Evolutionary conservation across 92 coral and sea anemone species (phyloP).

Genomic region (Phenganax marumi): DNA sequence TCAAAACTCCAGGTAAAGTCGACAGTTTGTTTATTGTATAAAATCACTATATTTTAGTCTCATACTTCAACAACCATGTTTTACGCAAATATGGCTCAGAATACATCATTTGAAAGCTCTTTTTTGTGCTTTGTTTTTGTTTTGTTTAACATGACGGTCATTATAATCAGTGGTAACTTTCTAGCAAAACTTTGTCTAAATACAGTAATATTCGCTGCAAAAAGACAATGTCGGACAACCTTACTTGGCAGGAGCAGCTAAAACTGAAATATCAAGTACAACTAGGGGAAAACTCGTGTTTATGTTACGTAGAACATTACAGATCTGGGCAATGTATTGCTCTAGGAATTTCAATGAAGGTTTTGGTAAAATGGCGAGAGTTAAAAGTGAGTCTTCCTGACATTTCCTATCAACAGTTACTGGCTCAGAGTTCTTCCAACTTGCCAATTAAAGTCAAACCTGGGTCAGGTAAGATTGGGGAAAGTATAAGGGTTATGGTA

Average conservation of each 20-base stretch:
- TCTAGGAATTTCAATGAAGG: constrained; percentile 28
- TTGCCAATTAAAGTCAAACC: constrained; percentile 42
- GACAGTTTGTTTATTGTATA: too few species aligned
- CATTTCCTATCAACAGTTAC: constrained; percentile 8
- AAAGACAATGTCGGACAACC: too few species aligned
- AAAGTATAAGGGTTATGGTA: constrained; percentile 20
- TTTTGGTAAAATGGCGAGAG: constrained; percentile 34
- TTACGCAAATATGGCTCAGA: too few species aligned
- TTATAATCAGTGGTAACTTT: too few species aligned
- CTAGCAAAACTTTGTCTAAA: too few species aligned
- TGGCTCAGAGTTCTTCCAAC: constrained; percentile 26
- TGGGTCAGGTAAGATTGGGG: constrained; percentile 27
- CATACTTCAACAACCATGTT: too few species aligned
- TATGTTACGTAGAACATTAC: constrained; percentile 38
- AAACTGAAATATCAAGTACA: constrained; percentile 38
- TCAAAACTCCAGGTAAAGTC: too few species aligned
- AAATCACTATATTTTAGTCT: too few species aligned
- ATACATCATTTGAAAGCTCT: too few species aligned
- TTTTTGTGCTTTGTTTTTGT: too few species aligned
- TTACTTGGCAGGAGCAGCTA: constrained; percentile 43
- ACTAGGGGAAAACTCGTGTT: constrained; percentile 31
- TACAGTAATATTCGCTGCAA: too few species aligned
- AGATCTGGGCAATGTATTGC: constrained; percentile 21
- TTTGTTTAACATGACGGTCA: too few species aligned
- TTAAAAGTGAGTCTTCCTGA: not conserved